Evolutionary conservation across 2,888 invertebrate genomes (phyloP).

Genomic region (Pristionchus fissidentatus): DNA sequence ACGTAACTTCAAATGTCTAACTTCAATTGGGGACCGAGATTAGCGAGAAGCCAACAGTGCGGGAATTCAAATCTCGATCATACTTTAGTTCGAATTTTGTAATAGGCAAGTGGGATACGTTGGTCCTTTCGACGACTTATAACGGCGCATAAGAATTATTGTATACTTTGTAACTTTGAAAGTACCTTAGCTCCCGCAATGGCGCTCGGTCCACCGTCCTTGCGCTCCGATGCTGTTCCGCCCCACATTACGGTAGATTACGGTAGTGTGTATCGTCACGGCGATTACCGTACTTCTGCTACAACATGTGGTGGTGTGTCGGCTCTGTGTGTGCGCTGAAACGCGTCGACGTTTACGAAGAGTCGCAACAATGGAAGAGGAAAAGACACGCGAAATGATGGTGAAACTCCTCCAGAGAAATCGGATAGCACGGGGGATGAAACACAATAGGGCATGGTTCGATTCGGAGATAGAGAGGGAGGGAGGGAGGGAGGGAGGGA

Average conservation of each 20-base stretch:
- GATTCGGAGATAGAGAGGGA: background rate
- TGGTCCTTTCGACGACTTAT: background rate
- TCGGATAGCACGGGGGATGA: conserved; percentile 28
- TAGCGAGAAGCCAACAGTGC: no score
- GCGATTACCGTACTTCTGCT: background rate
- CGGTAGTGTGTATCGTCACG: background rate
- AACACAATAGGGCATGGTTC: background rate
- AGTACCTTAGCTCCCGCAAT: background rate
- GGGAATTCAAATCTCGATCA: conserved; percentile 22
- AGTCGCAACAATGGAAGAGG: background rate
- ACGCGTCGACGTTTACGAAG: conserved; percentile 21
- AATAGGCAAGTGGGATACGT: background rate
- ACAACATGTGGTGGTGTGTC: conserved; percentile 7
- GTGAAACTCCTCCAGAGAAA: background rate
- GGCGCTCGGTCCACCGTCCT: conserved; percentile 39
- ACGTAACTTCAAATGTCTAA: no score
- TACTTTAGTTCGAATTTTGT: no score
- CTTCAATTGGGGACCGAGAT: no score
- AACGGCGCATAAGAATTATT: background rate
- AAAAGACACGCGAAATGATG: background rate
- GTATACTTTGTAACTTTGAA: background rate
- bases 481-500: background rate
- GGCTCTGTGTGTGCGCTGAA: conserved; percentile 13
- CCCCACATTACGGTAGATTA: conserved; percentile 24
- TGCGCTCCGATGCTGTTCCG: conserved; percentile 39